A percentile compares a stretch with the other conserved stretches of the same genome.
Evolutionary conservation across 2,113 vertebrate genomes (phyloP).

Genomic region (Colinus virginianus): DNA sequence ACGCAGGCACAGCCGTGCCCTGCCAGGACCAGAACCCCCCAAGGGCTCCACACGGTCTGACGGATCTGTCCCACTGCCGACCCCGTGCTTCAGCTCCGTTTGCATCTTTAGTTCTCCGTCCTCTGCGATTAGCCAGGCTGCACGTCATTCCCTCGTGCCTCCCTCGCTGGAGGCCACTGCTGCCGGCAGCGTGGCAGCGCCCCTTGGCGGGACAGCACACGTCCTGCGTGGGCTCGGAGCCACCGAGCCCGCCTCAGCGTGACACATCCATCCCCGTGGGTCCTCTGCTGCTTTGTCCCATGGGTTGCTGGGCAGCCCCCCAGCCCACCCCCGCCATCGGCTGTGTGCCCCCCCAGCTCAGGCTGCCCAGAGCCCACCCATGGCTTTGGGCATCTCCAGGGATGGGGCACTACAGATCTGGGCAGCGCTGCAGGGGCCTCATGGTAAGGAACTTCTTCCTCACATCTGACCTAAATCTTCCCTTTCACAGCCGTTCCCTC

Average conservation of each 20-base stretch:
- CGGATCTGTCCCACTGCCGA: not conserved
- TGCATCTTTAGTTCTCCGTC: not conserved
- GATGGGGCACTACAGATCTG: no score
- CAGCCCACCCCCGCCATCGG: no score
- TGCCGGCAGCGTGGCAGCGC: rapidly evolving
- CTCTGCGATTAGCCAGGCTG: not conserved
- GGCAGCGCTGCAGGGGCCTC: no score
- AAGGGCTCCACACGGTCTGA: no score
- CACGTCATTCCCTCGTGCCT: not conserved
- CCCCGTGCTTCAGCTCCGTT: not conserved
- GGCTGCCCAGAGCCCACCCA: no score
- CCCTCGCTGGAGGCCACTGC: rapidly evolving
- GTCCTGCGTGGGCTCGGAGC: rapidly evolving
- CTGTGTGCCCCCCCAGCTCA: no score
- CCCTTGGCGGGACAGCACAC: rapidly evolving
- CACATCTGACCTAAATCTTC: no score
- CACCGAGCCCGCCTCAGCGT: not conserved
- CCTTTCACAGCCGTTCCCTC: no score
- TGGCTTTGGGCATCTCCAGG: no score
- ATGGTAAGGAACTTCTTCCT: no score
- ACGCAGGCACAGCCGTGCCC: not conserved
- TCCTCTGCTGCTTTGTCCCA: rapidly evolving
- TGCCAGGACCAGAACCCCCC: no score
- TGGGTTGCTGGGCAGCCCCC: rapidly evolving
- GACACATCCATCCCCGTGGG: not conserved